A percentile compares a stretch with the other conserved stretches of the same genome.
These are phyloP conservation scores for Anolis apletophallus DNA, from an alignment of 2,797 vertebrate species.

Conservation along the genomic window DNA sequence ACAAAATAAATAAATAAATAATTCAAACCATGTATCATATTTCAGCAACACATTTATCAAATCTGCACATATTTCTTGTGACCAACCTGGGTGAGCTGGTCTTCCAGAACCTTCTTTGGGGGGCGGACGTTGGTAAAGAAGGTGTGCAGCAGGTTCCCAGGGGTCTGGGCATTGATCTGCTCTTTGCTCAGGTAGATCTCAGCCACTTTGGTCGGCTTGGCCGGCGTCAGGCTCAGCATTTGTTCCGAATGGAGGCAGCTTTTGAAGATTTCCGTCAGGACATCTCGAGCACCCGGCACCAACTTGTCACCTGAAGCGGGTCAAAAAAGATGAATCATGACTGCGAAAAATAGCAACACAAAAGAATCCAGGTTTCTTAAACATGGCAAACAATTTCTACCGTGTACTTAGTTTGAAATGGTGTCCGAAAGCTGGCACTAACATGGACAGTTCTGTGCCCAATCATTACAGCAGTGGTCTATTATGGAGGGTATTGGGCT, in stretches of 20 bases:
- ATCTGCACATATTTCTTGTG: too few species aligned
- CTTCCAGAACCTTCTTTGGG: constrained; percentile 95
- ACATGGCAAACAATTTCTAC: neutral
- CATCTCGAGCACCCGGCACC: constrained; percentile 89
- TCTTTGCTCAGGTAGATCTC: constrained; percentile 99
- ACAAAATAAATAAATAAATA: too few species aligned
- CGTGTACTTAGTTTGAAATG: neutral
- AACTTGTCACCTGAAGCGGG: constrained; percentile 89
- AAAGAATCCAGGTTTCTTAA: neutral
- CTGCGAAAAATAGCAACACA: neutral
- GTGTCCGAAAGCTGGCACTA: neutral
- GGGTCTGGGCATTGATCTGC: constrained; percentile 95
- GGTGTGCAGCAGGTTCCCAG: constrained; percentile 93
- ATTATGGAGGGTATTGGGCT: neutral
- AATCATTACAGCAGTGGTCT: neutral
- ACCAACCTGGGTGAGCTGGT: constrained; percentile 95
- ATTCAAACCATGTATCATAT: too few species aligned
- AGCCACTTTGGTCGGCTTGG: constrained; percentile 92
- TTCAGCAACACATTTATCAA: too few species aligned
- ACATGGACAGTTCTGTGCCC: neutral
- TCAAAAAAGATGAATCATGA: neutral
- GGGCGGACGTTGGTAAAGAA: constrained; percentile 97
- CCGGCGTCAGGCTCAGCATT: constrained; percentile 91
- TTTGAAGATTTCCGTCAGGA: constrained; percentile 96
- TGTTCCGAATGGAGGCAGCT: constrained; percentile 95